Conservation (phyloP, 2,797 vertebrate species). For the Podarcis siculus region DNA sequence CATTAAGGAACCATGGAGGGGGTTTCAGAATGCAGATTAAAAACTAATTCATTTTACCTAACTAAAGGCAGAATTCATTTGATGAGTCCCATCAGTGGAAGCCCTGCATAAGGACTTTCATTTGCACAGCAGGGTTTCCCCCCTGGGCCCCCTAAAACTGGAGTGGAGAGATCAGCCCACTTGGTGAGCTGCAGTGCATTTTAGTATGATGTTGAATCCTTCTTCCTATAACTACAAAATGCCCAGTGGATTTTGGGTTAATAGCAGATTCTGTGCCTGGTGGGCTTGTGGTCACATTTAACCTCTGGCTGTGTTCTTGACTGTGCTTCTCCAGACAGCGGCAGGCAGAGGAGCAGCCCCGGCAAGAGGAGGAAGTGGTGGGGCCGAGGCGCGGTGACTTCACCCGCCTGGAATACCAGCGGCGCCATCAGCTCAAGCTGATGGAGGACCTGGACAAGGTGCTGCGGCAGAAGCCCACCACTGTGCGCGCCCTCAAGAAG, state of each 20-base stretch:
- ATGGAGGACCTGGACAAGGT: slow-evolving; percentile 95
- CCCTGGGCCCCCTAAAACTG: too few relatives aligned
- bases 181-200: too few relatives aligned
- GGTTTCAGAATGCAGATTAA: background rate
- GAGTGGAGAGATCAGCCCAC: too few relatives aligned
- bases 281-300: background rate
- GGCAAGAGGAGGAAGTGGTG: slow-evolving; percentile 67
- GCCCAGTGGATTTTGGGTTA: background rate
- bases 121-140: too few relatives aligned
- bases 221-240: background rate
- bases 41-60: background rate
- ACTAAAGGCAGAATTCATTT: too few relatives aligned
- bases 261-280: background rate
- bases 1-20: background rate
- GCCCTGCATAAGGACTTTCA: too few relatives aligned
- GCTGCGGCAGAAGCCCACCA: slow-evolving; percentile 85
- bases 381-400: slow-evolving; percentile 84
- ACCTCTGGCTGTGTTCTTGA: background rate
- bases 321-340: slow-evolving; percentile 64
- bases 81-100: too few relatives aligned
- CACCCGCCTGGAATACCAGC: slow-evolving; percentile 87
- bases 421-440: slow-evolving; percentile 89
- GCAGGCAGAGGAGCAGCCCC: slow-evolving; percentile 60
- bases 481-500: slow-evolving; percentile 84
- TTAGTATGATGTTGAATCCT: too few relatives aligned